phyloP scores from a whole-genome alignment of 2,797 vertebrate species.

The Mycteria americana region DNA sequence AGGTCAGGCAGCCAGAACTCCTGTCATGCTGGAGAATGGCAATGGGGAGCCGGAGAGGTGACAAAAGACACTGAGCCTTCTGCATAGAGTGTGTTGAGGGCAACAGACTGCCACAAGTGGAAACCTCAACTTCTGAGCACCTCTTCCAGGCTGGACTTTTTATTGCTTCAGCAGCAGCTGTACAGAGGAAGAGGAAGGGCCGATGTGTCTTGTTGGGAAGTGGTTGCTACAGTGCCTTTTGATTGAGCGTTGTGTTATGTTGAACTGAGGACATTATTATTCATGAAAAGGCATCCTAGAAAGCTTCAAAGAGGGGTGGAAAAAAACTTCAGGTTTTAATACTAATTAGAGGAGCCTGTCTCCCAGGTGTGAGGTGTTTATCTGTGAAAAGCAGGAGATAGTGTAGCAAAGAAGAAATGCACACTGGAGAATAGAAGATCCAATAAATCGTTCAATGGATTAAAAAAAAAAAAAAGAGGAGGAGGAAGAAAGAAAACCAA shows the following conservation, averaged over 20 bases:
- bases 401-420: constrained; percentile 64
- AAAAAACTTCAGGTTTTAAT: constrained; percentile 71
- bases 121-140: neutral
- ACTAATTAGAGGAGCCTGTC: constrained; percentile 76
- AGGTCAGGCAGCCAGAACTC: neutral
- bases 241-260: constrained; percentile 44
- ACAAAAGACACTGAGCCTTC: neutral
- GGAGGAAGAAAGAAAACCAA: constrained; percentile 40
- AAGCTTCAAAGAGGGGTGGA: constrained; percentile 67
- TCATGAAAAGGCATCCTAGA: constrained; percentile 66
- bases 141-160: neutral
- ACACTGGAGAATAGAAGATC: constrained; percentile 52
- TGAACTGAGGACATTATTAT: constrained; percentile 67
- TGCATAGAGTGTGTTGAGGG: neutral
- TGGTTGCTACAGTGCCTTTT: constrained; percentile 44
- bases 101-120: neutral
- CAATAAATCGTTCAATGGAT: constrained; percentile 68
- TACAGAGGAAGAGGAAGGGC: neutral
- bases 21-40: neutral
- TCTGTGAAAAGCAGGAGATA: constrained; percentile 72
- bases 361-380: constrained; percentile 77
- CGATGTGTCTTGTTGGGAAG: neutral
- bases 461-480: constrained; percentile 30
- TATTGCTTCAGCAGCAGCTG: neutral
- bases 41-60: neutral